Conservation (phyloP, 2,888 invertebrate genomes). For the Ecliptopera silaceata region DNA sequence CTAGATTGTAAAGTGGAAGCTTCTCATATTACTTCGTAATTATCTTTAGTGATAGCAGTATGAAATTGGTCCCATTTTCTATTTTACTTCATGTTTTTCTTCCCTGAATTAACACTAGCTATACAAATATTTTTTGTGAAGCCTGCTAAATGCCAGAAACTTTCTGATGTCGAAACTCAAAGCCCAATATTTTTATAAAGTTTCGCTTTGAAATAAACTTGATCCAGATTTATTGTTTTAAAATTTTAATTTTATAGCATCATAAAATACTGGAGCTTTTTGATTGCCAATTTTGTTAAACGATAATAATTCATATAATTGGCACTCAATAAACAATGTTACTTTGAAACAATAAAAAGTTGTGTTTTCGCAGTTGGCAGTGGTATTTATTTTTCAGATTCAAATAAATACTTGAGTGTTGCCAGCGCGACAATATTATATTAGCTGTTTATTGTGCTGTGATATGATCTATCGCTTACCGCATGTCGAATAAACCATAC, state of each 20-base stretch:
- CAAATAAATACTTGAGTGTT: too few species aligned
- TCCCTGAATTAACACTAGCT: neutral
- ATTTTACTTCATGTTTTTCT: neutral
- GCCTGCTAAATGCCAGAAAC: neutral
- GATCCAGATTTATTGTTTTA: neutral
- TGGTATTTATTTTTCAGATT: too few species aligned
- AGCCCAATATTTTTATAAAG: neutral
- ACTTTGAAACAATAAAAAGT: conserved; percentile 28
- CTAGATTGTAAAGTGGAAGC: neutral
- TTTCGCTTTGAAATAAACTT: neutral
- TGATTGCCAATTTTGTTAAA: conserved; percentile 27
- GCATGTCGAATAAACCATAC: conserved; percentile 18
- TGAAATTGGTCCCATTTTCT: neutral
- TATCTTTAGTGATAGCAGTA: conserved; percentile 5
- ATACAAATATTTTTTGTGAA: neutral
- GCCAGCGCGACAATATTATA: conserved; percentile 55
- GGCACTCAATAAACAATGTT: conserved; percentile 35
- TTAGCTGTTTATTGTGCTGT: conserved; percentile 32
- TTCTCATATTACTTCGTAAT: conserved; percentile 10
- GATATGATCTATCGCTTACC: conserved; percentile 29
- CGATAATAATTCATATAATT: conserved; percentile 36
- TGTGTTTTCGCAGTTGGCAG: too few species aligned
- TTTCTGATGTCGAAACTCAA: neutral
- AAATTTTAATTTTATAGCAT: neutral
- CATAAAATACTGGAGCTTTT: conserved; percentile 19